A percentile compares a stretch with the other conserved stretches of the same genome.
These are phyloP conservation scores for Takifugu bimaculatus DNA, from an alignment of 2,113 vertebrate genomes.

Conservation along the genomic window DNA sequence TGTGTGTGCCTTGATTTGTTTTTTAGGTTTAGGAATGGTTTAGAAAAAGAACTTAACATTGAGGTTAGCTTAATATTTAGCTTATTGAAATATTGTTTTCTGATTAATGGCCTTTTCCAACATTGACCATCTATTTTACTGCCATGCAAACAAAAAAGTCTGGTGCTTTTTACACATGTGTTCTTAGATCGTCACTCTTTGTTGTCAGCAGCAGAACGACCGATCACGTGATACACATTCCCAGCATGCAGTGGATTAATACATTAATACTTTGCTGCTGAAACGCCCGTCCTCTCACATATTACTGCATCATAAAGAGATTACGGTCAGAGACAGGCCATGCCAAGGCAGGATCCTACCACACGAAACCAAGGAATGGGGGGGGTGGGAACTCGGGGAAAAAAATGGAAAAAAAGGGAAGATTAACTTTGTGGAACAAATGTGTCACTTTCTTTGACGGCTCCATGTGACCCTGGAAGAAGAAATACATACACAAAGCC, in stretches of 20 bases:
- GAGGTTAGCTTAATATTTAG: too few relatives aligned
- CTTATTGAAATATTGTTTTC: too few relatives aligned
- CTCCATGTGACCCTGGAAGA: neutral
- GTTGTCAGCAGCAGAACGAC: slow-evolving; percentile 26
- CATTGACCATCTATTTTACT: neutral
- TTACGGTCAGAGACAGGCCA: slow-evolving; percentile 56
- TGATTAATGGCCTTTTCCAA: too few relatives aligned
- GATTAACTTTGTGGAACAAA: slow-evolving; percentile 5
- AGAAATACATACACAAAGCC: neutral
- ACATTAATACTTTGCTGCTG: slow-evolving; percentile 57
- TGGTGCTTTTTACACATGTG: slow-evolving; percentile 4
- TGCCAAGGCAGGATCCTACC: slow-evolving; percentile 55
- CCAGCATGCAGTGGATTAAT: slow-evolving; percentile 68
- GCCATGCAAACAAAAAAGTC: slow-evolving; percentile 1
- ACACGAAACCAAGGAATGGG: slow-evolving; percentile 28
- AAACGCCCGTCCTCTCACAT: slow-evolving; percentile 24
- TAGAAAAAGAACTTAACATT: too few relatives aligned
- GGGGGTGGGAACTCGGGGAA: slow-evolving; percentile 9
- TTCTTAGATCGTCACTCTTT: slow-evolving; percentile 23
- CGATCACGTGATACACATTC: slow-evolving; percentile 51
- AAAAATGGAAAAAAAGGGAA: neutral
- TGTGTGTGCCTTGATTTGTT: too few relatives aligned
- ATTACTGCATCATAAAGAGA: slow-evolving; percentile 62
- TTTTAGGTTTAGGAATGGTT: too few relatives aligned
- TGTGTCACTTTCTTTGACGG: neutral